Evolutionary conservation across 1,140 invertebrate genomes (phyloP).

Genomic region (Chymomyza costata): DNA sequence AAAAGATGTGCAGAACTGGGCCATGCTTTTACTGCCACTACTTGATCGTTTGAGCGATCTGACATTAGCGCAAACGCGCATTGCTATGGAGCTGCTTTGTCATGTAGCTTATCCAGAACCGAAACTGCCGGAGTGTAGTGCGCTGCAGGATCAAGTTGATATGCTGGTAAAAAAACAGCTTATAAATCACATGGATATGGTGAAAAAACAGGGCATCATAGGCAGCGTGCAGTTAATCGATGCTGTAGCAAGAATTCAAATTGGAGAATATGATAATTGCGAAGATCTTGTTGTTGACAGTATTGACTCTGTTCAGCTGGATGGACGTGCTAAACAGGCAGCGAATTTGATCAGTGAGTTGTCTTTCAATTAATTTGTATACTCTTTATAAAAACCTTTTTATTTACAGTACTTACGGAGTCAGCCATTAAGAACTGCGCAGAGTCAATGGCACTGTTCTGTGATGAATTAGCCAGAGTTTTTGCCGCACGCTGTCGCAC

Average conservation of each 20-base stretch:
- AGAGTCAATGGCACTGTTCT: conserved; percentile 81
- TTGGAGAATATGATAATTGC: conserved; percentile 10
- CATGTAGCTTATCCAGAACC: conserved; percentile 77
- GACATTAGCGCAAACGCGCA: conserved; percentile 77
- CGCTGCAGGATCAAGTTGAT: conserved; percentile 79
- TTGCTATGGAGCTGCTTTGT: conserved; percentile 77
- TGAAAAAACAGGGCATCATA: conserved; percentile 76
- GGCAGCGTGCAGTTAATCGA: conserved; percentile 75
- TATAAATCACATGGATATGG: conserved; percentile 75
- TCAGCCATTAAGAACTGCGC: conserved; percentile 66
- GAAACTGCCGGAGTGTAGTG: conserved; percentile 72
- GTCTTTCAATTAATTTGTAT: background rate
- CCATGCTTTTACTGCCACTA: conserved; percentile 73
- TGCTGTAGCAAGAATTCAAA: conserved; percentile 50
- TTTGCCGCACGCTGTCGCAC: conserved; percentile 58
- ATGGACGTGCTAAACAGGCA: conserved; percentile 70
- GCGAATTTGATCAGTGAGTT: conserved; percentile 64
- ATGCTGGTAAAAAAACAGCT: conserved; percentile 81
- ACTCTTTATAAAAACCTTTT: background rate
- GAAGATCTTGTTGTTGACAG: conserved; percentile 41
- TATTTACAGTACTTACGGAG: conserved; percentile 59
- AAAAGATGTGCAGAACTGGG: conserved; percentile 66
- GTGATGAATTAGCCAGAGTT: conserved; percentile 83
- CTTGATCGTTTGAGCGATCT: conserved; percentile 79
- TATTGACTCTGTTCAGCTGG: conserved; percentile 55